Evolutionary conservation across 2,888 invertebrate species (phyloP), one percentile per base, ranked within the genome.

Genomic region (Patella ulyssiponensis): DNA sequence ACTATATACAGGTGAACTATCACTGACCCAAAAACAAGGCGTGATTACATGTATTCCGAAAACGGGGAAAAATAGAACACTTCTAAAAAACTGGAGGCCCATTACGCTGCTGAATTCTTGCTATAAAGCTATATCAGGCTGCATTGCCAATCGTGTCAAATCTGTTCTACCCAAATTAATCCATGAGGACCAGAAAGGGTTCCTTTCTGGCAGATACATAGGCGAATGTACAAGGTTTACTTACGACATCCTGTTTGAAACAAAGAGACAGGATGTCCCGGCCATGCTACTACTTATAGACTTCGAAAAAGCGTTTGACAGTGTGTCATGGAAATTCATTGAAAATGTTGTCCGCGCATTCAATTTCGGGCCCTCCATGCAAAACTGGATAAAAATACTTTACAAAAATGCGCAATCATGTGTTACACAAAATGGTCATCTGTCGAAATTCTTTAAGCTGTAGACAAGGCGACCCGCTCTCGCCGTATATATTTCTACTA

Each of bases 281-380:
- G 73, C 53, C 15, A 23, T 74, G 4, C 20, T 74, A 17, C 9
- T 74, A 33, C 56, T 69, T 12, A 56, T 51, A 23, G 74, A 74
- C 44, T 74, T 74, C 20, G 74, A 71, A 69, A 75, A 75, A 52
- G 75, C 71, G 12, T 78, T 75, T 27, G 71, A 72, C 20, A 71
- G 64, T 20, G 75, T 75, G 9, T 52, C 69, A 20, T 78, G 75
- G 78, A 44, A 3, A 3, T 75, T 71, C 33, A 71, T 78, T 51
- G 44, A 71, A 2, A 58, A 78, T 44, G 58, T 58, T 4, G 23
- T 72, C 3, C 3, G 53, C 15, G 23, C 52, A 20, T 75, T 78
- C 51, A 44, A 56, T 56, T 78, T 78, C n/a, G 72, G 75, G 0
- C 23, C 53, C 15, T 23, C 23, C 56, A 72, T 75, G 17, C 71